Percentiles rank a stretch among this genome's conserved stretches.
Conservation (phyloP, 2,888 invertebrate genomes). For the Sclerodermus sp. region DNA sequence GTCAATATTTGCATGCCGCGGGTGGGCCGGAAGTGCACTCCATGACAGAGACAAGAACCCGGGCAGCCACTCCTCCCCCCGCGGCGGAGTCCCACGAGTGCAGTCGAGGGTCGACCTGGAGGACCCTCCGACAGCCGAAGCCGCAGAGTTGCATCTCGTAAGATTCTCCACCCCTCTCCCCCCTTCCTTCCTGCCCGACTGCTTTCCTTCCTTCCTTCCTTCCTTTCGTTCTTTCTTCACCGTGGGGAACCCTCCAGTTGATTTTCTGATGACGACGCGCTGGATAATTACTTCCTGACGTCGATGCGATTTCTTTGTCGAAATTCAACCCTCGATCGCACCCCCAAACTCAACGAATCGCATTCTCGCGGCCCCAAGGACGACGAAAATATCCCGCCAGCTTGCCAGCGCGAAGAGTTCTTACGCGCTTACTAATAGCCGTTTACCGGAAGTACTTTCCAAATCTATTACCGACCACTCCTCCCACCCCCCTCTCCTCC, state of each 20-base stretch:
- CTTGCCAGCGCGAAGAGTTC: no score
- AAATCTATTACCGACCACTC: no score
- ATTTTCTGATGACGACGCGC: slow-evolving; percentile 47
- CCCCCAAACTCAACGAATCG: no score
- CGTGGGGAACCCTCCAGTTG: slow-evolving; percentile 19
- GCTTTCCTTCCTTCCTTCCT: slow-evolving; percentile 13
- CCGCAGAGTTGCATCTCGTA: slow-evolving; percentile 36
- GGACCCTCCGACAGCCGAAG: slow-evolving; percentile 31
- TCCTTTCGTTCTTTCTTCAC: slow-evolving; percentile 19
- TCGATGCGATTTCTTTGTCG: no score
- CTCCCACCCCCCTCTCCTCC: no score
- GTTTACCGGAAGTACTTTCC: no score
- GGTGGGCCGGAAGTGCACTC: slow-evolving; percentile 48
- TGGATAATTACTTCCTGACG: slow-evolving; percentile 38
- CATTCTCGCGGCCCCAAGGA: no score
- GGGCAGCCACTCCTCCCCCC: slow-evolving; percentile 24
- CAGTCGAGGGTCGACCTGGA: slow-evolving; percentile 40
- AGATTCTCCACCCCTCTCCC: slow-evolving; percentile 23
- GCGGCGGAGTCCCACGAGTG: slow-evolving; percentile 14
- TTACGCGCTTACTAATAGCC: no score
- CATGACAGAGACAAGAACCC: slow-evolving; percentile 38
- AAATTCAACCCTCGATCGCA: no score
- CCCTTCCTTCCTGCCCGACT: no score
- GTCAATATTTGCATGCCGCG: slow-evolving; percentile 56
- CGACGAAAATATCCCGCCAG: no score